Evolutionary conservation across 2,888 invertebrate species (phyloP), one percentile per base, ranked within the genome.

Genomic region (Protonemura montana): DNA sequence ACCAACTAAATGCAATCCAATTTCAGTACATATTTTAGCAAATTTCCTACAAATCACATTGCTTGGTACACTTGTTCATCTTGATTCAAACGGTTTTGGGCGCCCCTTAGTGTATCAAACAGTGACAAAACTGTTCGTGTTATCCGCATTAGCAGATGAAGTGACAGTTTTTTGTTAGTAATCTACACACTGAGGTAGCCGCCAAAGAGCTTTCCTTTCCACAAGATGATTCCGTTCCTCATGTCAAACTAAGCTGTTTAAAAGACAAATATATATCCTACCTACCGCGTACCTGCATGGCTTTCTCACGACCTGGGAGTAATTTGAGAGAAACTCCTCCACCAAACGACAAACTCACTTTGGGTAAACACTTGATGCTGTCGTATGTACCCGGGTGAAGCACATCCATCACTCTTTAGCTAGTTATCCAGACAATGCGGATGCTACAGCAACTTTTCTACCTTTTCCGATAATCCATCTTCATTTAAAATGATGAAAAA

Each of bases 141-240:
- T 21, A 21, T 16, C 2, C 59, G 59, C 59, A 59, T 59, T 59
- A 59, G 59, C 59, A 59, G 59, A 59, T 59, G 59, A 59, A 59
- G 59, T 59, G 59, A 59, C 59, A 59, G 59, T 59, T 59, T 35
- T 59, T 59, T 59, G 59, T 59, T 21, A 13, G 59, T 59, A 59
- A 59, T 59, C 59, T 59, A 59, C 59, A 59, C 59, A 59, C 16
- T 13, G 59, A 1, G 59, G 2, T 59, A 59, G 59, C 59, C 59
- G 59, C 59, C 59, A 59, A 59, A 59, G 59, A 59, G 59, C 59
- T 59, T 59, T 59, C 59, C 59, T 59, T 59, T 59, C 59, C 59
- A 21, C 59, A 59, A 13, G 59, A 59, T 13, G 59, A 59, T 59
- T 59, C 59, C 21, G 59, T 10, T 59, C 59, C 21, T 2, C 59